phyloP scores from a whole-genome alignment of 2,888 invertebrate genomes.

The Aphidius colemani region DNA sequence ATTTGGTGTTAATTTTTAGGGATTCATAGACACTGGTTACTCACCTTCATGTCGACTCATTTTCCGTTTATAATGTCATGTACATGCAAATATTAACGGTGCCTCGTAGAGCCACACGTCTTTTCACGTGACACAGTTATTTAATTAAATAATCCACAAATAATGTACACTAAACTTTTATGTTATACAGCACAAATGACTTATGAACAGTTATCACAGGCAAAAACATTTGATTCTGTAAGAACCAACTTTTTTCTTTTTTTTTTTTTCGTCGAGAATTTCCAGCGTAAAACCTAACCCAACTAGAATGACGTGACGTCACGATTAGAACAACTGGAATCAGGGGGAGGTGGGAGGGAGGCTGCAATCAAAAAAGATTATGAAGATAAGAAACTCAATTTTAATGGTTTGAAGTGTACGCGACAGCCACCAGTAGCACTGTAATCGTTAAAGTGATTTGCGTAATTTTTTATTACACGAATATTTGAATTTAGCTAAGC shows the following conservation, averaged over 20 bases:
- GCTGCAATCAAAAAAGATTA: too few relatives aligned
- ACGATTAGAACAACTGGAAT: conserved; percentile 46
- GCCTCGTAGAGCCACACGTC: conserved; percentile 44
- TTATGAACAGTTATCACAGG: conserved; percentile 59
- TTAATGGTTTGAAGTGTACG: too few relatives aligned
- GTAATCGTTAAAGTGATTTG: too few relatives aligned
- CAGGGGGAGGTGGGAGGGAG: conserved; percentile 36
- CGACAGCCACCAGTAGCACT: too few relatives aligned
- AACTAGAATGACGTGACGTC: conserved; percentile 67
- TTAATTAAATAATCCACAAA: conserved; percentile 43
- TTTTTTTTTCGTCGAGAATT: conserved; percentile 63
- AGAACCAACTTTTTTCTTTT: conserved; percentile 65
- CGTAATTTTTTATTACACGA: too few relatives aligned
- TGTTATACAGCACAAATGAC: neutral
- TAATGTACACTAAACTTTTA: conserved; percentile 9
- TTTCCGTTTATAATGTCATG: conserved; percentile 64
- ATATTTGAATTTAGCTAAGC: too few relatives aligned
- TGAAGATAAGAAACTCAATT: too few relatives aligned
- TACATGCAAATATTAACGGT: conserved; percentile 53
- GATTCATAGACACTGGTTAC: conserved; percentile 58
- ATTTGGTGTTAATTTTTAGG: conserved; percentile 7
- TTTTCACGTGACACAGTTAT: conserved; percentile 18
- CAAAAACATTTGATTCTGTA: conserved; percentile 65
- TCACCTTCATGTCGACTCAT: conserved; percentile 97
- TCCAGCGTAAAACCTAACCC: conserved; percentile 73